Evolutionary conservation across 2,888 invertebrate species (phyloP).

Genomic region (Agonopterix subpropinquella): DNA sequence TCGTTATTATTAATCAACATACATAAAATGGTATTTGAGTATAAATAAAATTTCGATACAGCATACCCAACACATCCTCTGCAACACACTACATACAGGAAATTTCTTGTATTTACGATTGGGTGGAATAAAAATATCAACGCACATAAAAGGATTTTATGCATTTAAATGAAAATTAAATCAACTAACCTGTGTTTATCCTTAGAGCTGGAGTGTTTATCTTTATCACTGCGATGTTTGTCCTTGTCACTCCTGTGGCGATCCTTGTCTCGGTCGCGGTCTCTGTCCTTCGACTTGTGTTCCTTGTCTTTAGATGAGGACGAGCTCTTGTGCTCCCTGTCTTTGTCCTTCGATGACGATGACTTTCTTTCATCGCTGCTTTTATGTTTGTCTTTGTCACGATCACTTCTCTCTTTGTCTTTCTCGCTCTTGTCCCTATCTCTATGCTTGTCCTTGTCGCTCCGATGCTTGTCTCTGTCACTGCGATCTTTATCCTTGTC

Average conservation of each 20-base stretch:
- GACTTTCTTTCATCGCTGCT: slow-evolving; percentile 39
- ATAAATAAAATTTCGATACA: too few relatives aligned
- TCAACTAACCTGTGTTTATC: slow-evolving; percentile 72
- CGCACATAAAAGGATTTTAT: too few relatives aligned
- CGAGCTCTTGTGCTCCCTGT: slow-evolving; percentile 18
- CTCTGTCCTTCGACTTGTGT: slow-evolving; percentile 33
- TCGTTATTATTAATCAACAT: too few relatives aligned
- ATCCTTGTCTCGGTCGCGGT: slow-evolving; percentile 6
- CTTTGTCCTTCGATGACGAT: slow-evolving; percentile 21
- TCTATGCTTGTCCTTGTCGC: slow-evolving; percentile 24
- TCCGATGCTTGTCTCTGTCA: slow-evolving; percentile 62
- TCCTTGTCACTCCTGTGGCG: slow-evolving; percentile 22
- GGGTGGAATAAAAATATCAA: too few relatives aligned
- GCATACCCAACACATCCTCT: too few relatives aligned
- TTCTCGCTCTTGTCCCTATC: slow-evolving; percentile 32
- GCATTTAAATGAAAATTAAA: not conserved
- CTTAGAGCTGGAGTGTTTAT: slow-evolving; percentile 67
- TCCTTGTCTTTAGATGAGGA: slow-evolving; percentile 17
- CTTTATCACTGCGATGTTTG: slow-evolving; percentile 41
- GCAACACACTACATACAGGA: too few relatives aligned
- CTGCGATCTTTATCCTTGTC: slow-evolving; percentile 60
- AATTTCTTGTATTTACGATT: too few relatives aligned
- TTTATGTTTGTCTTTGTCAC: slow-evolving; percentile 34
- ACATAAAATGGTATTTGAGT: too few relatives aligned
- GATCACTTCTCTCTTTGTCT: slow-evolving; percentile 22